Conservation (phyloP, 2,113 vertebrate species). For the Sebastes schlegelii region DNA sequence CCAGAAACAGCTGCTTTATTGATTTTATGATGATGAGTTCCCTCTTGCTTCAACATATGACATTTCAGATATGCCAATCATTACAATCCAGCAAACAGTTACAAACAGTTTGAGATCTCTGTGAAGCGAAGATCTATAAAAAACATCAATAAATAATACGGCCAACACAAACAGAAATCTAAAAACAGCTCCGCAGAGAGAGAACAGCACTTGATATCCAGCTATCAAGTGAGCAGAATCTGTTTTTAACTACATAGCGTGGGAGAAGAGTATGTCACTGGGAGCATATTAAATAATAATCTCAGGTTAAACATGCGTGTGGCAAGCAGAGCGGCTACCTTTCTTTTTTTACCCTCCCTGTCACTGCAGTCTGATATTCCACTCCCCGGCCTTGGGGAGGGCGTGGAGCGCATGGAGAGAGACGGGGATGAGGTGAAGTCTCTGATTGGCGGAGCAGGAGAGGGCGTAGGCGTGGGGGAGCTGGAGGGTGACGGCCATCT, state of each 20-base stretch:
- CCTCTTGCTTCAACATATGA: background rate
- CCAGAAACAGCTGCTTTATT: background rate
- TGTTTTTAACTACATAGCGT: conserved; percentile 36
- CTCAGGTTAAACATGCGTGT: conserved; percentile 54
- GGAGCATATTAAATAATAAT: conserved; percentile 47
- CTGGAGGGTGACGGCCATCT: conserved; percentile 59
- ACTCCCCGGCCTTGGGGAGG: conserved; percentile 75
- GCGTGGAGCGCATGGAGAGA: conserved; percentile 75
- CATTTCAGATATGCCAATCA: conserved; percentile 12
- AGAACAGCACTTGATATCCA: conserved; percentile 35
- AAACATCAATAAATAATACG: background rate
- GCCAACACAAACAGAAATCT: conserved; percentile 9
- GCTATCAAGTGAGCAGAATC: conserved; percentile 19
- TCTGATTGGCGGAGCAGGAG: conserved; percentile 68
- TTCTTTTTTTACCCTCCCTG: conserved; percentile 82
- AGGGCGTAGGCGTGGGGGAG: conserved; percentile 72
- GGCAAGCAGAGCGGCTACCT: conserved; percentile 77
- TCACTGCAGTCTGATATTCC: conserved; percentile 79
- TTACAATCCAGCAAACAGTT: background rate
- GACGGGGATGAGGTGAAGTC: conserved; percentile 78
- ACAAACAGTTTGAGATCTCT: background rate
- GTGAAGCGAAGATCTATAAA: background rate
- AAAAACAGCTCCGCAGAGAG: conserved; percentile 18
- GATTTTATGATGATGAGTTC: background rate
- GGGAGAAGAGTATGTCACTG: conserved; percentile 43